A percentile compares a stretch with the other conserved stretches of the same genome.
Conservation (phyloP, 2,888 invertebrate genomes). For the Chrysomela aeneicollis region DNA sequence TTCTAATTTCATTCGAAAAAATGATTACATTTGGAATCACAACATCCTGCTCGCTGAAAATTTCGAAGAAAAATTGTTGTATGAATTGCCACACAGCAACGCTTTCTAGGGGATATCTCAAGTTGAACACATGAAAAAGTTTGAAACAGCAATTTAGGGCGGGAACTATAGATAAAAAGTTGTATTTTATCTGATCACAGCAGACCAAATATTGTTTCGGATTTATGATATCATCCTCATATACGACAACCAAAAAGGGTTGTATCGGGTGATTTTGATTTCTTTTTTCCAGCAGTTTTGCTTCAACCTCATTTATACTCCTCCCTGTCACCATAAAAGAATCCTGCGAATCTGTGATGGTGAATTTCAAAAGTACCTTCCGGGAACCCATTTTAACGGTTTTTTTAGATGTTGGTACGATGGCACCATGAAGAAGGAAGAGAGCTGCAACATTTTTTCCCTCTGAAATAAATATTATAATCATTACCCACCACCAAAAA, state of each 20-base stretch:
- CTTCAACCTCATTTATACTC: slow-evolving; percentile 2
- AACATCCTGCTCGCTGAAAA: not conserved
- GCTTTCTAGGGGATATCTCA: not conserved
- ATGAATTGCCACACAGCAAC: slow-evolving; percentile 10
- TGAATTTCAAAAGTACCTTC: slow-evolving; percentile 7
- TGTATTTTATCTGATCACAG: slow-evolving; percentile 13
- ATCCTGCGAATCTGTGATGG: slow-evolving; percentile 9
- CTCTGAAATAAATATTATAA: slow-evolving; percentile 5
- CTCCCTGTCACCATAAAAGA: slow-evolving; percentile 9
- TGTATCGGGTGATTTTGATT: slow-evolving; percentile 7
- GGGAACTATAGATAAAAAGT: not conserved
- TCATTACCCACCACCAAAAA: not conserved
- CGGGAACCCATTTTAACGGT: not conserved
- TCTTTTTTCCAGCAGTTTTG: not conserved
- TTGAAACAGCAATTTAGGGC: slow-evolving; percentile 4
- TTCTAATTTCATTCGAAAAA: too few relatives aligned
- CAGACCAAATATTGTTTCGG: slow-evolving; percentile 12
- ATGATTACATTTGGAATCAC: too few relatives aligned
- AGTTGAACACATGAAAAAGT: slow-evolving; percentile 6
- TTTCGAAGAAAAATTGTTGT: slow-evolving; percentile 12
- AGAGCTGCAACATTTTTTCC: not conserved
- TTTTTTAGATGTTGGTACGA: slow-evolving; percentile 9
- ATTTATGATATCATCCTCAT: slow-evolving; percentile 1
- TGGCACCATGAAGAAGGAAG: slow-evolving; percentile 8
- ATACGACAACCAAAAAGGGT: not conserved